Evolutionary conservation across 2,797 vertebrate species (phyloP).

Genomic region (Petrocephalus sullivani): DNA sequence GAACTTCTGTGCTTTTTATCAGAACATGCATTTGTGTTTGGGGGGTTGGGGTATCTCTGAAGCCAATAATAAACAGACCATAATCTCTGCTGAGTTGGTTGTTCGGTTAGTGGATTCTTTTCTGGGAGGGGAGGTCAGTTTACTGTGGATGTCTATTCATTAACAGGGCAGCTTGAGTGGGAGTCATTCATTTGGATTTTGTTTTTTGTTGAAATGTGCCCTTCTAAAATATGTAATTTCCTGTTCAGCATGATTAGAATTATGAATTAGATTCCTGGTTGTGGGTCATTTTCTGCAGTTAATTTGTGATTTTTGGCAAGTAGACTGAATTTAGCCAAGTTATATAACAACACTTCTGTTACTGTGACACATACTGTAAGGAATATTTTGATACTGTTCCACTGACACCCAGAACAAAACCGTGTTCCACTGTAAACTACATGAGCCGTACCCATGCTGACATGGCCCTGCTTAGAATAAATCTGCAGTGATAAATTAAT

Average conservation of each 20-base stretch:
- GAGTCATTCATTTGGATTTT: background rate
- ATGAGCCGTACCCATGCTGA: too few species aligned
- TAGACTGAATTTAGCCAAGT: background rate
- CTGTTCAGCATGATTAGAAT: too few species aligned
- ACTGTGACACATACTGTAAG: too few species aligned
- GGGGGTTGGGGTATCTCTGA: background rate
- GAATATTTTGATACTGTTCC: too few species aligned
- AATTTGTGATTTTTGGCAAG: background rate
- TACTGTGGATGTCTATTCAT: background rate
- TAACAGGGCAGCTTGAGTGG: too few species aligned
- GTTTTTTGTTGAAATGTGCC: too few species aligned
- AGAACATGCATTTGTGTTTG: background rate
- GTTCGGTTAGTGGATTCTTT: too few species aligned
- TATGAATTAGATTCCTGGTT: background rate
- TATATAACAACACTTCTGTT: background rate
- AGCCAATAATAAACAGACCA: background rate
- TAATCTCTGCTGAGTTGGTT: background rate
- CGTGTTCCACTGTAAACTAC: too few species aligned
- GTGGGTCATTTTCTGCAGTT: background rate
- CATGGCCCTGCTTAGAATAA: too few species aligned
- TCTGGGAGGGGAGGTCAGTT: background rate
- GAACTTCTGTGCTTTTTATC: background rate
- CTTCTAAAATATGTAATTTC: too few species aligned
- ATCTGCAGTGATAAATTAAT: too few species aligned
- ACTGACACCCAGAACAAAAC: too few species aligned